Conservation (phyloP, 2,888 invertebrate species). For the Flexamia atlantica region DNA sequence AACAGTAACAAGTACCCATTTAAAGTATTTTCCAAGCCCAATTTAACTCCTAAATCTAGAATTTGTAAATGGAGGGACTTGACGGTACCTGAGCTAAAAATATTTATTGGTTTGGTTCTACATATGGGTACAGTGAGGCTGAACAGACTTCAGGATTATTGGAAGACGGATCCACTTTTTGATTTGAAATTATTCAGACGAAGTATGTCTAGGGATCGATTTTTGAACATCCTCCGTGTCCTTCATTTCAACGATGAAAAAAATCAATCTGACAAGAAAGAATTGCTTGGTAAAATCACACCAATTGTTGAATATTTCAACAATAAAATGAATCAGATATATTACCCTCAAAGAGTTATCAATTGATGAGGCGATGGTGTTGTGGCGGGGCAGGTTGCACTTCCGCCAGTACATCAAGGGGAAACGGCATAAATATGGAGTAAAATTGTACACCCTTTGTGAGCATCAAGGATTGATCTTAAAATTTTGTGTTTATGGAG, state of each 20-base stretch:
- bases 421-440: too few relatives aligned
- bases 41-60: too few relatives aligned
- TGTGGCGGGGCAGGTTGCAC: conserved; percentile 40
- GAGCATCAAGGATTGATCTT: conserved; percentile 35
- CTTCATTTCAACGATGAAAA: conserved; percentile 41
- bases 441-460: background rate
- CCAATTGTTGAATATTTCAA: conserved; percentile 43
- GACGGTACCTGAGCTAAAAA: conserved; percentile 51
- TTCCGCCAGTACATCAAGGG: too few relatives aligned
- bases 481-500: conserved; percentile 15
- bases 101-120: conserved; percentile 60
- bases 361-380: conserved; percentile 44
- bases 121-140: conserved; percentile 63
- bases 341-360: conserved; percentile 40
- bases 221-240: conserved; percentile 59
- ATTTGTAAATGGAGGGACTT: too few relatives aligned
- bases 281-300: background rate
- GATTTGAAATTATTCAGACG: conserved; percentile 54
- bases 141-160: conserved; percentile 62
- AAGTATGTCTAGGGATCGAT: conserved; percentile 57
- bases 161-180: conserved; percentile 55
- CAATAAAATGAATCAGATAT: conserved; percentile 25
- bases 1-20: too few relatives aligned
- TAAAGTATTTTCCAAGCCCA: too few relatives aligned
- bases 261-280: background rate